A percentile compares a stretch with the other conserved stretches of the same genome.
Evolutionary conservation across 2,113 vertebrate genomes (phyloP).

Genomic region (Eulemur rufifrons): DNA sequence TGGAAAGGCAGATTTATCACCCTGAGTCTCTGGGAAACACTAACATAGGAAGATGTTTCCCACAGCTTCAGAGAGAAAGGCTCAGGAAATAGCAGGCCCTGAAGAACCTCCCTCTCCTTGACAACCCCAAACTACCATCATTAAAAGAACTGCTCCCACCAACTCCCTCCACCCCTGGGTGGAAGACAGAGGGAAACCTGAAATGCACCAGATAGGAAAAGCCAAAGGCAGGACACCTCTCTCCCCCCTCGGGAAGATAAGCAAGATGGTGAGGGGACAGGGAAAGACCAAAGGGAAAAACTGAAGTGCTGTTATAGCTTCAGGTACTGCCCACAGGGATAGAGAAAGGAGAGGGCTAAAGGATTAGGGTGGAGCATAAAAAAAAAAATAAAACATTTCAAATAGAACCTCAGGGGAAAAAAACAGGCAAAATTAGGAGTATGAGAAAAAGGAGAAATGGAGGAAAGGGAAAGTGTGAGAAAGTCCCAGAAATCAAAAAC

Average conservation of each 20-base stretch:
- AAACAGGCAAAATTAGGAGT: constrained; percentile 24
- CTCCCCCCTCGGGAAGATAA: constrained; percentile 57
- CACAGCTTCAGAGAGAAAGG: constrained; percentile 32
- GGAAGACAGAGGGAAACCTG: constrained; percentile 68
- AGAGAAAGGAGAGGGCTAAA: constrained; percentile 47
- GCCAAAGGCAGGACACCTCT: constrained; percentile 52
- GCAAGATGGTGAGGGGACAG: constrained; percentile 54
- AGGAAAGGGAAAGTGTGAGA: background rate
- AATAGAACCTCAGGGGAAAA: background rate
- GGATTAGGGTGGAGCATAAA: background rate
- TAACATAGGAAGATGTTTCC: constrained; percentile 16
- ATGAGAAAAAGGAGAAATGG: background rate
- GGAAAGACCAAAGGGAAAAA: constrained; percentile 50
- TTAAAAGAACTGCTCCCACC: constrained; percentile 58
- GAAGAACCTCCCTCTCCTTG: constrained; percentile 58
- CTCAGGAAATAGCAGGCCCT: constrained; percentile 33
- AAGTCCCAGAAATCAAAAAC: constrained; percentile 51
- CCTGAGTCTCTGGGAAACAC: constrained; percentile 13
- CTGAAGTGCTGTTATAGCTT: constrained; percentile 39
- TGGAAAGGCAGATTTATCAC: background rate
- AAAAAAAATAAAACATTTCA: constrained; percentile 33
- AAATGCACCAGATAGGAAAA: constrained; percentile 67
- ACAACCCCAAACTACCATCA: constrained; percentile 45
- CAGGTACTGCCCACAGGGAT: constrained; percentile 71
- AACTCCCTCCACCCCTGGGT: constrained; percentile 74